These are phyloP conservation scores for Coptodon bakossiorum DNA, from an alignment of 2,113 vertebrate species.

Conservation along the genomic window DNA sequence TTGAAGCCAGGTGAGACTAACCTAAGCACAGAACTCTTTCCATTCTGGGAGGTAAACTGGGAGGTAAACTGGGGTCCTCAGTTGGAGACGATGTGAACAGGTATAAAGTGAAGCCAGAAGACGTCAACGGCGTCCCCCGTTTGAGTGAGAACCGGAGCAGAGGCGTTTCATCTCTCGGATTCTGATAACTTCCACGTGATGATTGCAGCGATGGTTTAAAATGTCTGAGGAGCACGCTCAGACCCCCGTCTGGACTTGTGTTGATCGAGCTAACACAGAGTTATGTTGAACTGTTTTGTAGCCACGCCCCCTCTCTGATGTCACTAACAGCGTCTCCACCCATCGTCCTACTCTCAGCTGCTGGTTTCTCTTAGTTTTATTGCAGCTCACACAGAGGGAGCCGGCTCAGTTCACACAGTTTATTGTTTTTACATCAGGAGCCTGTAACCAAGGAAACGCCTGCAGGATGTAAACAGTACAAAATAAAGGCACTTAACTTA, in stretches of 20 bases:
- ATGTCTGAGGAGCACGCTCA: neutral
- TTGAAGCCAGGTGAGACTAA: neutral
- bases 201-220: neutral
- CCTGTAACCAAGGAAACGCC: neutral
- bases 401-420: neutral
- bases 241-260: neutral
- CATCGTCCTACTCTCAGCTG: neutral
- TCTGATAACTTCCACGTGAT: neutral
- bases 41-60: neutral
- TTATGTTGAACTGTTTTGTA: neutral
- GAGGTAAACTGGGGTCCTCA: neutral
- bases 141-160: neutral
- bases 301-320: neutral
- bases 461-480: conserved; percentile 5
- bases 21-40: neutral
- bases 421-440: neutral
- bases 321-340: neutral
- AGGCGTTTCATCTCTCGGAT: neutral
- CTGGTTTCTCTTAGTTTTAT: neutral
- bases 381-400: neutral
- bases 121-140: neutral
- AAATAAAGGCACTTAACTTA: conserved; percentile 43
- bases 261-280: neutral
- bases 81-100: accelerated
- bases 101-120: neutral